Evolutionary conservation across 2,888 invertebrate genomes (phyloP), one percentile per base, ranked within the genome.

Genomic region (Glomeris marginata): DNA sequence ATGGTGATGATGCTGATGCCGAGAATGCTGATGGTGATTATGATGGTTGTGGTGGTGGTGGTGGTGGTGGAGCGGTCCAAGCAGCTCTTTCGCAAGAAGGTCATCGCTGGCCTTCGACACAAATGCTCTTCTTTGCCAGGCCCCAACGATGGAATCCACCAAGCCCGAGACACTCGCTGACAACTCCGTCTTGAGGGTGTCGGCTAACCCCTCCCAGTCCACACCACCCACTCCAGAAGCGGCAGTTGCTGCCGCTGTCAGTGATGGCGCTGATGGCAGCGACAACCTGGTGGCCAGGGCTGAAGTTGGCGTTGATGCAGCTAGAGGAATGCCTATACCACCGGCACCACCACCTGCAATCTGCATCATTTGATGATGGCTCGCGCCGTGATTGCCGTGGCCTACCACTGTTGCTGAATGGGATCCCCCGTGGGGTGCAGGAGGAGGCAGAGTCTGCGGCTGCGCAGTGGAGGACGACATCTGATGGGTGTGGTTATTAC

Each of bases 121-220:
- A 38, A 20, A n/a, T 51, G 41, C 36, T 50, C 34, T 36, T 52
- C 45, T 35, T 44, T 33, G 15, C 46, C 51, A 34, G 4, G 28
- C 28, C 8, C 28, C 79, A 54, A 92, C 77, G 53, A 91, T 84
- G 18, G 84, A 84, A 67, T 94, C 92, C 58, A 94, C 84, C 41
- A 90, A 73, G 58, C 79, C 83, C 16, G 83, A 79, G 41, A 94
- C 69, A 1, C 85, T 85, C 36, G 84, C 77, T 21, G 84, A 81
- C 57, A 94, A 83, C 72, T 94, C 92, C 47, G 78, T 80, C 70
- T 94, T 94, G 4, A 95, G 74, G 49, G 84, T 80, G 62, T 90
- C 87, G n/a, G 90, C 87, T 46, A 95, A 73, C 48, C 84, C 83
- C 64, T 90, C 86, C 6, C 91, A 72, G 62, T 91, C 91, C 2